Percentiles rank a stretch among this genome's conserved stretches.
phyloP scores from a whole-genome alignment of 2,888 invertebrate genomes.

The Adela reaumurella region DNA sequence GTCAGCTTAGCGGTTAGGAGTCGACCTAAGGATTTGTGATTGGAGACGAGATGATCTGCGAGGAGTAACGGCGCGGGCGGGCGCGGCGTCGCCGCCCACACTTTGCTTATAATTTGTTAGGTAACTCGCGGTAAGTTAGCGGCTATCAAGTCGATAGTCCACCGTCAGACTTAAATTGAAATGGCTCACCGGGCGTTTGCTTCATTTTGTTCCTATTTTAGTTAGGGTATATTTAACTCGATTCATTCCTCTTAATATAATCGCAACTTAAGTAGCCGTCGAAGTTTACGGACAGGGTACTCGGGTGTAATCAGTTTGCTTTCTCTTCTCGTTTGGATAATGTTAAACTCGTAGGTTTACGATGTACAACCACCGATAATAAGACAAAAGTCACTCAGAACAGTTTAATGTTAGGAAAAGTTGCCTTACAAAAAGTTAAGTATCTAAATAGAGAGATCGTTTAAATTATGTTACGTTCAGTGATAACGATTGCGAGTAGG shows the following conservation, averaged over 20 bases:
- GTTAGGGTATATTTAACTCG: conserved; percentile 39
- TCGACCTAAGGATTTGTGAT: conserved; percentile 48
- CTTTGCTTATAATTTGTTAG: too few species aligned
- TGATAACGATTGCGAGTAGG: conserved; percentile 46
- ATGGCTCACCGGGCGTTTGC: background rate
- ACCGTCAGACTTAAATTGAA: background rate
- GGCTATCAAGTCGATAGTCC: background rate
- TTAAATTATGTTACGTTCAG: conserved; percentile 51
- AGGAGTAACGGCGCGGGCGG: background rate
- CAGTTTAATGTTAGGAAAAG: conserved; percentile 48
- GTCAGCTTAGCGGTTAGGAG: conserved; percentile 51
- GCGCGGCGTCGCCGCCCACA: conserved; percentile 1
- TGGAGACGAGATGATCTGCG: background rate
- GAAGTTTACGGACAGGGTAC: background rate
- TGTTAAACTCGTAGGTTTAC: conserved; percentile 27
- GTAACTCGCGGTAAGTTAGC: too few species aligned
- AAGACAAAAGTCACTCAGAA: conserved; percentile 28
- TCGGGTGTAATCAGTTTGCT: background rate
- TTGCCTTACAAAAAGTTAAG: conserved; percentile 49
- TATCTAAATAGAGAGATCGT: conserved; percentile 50
- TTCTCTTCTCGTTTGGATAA: background rate
- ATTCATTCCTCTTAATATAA: conserved; percentile 33
- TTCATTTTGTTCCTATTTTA: conserved; percentile 38
- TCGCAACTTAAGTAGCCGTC: background rate
- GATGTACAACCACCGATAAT: conserved; percentile 44